These are phyloP conservation scores for Emydocephalus ijimae DNA, from an alignment of 2,113 vertebrate species.

Conservation along the genomic window DNA sequence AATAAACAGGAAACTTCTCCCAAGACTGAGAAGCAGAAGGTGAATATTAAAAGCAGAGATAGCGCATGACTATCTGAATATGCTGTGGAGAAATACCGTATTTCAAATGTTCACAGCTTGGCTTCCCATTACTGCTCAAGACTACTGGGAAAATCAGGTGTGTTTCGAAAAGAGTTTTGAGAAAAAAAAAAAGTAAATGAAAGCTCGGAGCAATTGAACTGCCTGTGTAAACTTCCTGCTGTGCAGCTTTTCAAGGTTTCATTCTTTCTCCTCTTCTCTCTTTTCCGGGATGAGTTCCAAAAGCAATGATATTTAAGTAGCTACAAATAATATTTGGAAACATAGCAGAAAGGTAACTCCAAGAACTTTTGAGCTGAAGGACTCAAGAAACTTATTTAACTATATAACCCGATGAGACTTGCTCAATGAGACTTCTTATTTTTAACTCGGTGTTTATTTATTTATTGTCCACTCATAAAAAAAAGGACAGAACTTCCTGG, in stretches of 20 bases:
- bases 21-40: neutral
- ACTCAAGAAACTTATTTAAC: neutral
- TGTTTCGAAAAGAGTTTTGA: neutral
- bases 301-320: slow-evolving; percentile 5
- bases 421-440: too few species aligned
- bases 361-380: neutral
- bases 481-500: neutral
- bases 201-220: neutral
- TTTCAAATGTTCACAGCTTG: neutral
- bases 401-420: neutral
- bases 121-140: neutral
- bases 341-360: neutral
- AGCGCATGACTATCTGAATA: neutral
- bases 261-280: neutral
- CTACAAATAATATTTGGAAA: neutral
- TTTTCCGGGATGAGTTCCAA: neutral
- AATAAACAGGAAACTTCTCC: neutral
- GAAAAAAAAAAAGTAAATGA: neutral
- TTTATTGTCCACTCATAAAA: neutral
- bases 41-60: neutral
- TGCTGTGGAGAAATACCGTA: neutral
- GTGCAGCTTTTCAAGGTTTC: neutral
- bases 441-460: neutral
- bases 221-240: neutral
- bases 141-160: neutral